Evolutionary conservation across 2,113 vertebrate genomes (phyloP).

Genomic region (Phodopus roborovskii): DNA sequence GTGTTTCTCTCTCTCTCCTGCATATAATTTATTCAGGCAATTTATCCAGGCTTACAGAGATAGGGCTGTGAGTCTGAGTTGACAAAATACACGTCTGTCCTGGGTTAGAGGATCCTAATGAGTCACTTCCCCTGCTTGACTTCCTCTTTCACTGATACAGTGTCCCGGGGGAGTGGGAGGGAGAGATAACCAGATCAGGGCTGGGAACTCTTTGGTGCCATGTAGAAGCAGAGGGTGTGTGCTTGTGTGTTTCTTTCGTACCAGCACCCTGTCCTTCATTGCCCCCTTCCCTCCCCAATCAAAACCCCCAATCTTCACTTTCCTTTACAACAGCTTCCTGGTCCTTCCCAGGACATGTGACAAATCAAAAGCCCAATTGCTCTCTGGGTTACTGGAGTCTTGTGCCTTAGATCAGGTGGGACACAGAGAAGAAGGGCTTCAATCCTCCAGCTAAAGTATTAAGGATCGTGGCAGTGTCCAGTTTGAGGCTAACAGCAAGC

Average conservation of each 20-base stretch:
- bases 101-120: not conserved
- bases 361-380: not conserved
- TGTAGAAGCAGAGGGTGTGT: not conserved
- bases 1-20: not conserved
- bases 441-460: not conserved
- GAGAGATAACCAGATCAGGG: not conserved
- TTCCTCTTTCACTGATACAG: conserved; percentile 13
- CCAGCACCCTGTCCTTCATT: not conserved
- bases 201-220: not conserved
- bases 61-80: not conserved
- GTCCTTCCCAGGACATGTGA: not conserved
- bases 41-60: not conserved
- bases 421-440: not conserved
- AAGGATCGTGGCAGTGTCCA: not conserved
- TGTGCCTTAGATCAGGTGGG: not conserved
- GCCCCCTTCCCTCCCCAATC: not conserved
- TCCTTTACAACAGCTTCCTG: not conserved
- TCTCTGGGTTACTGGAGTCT: not conserved
- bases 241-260: not conserved
- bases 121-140: conserved; percentile 26
- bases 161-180: not conserved
- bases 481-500: not conserved
- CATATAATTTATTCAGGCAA: not conserved
- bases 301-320: not conserved
- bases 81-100: not conserved